Conservation (phyloP, 2,888 invertebrate genomes). For the Caenorhabditis wallacei region DNA sequence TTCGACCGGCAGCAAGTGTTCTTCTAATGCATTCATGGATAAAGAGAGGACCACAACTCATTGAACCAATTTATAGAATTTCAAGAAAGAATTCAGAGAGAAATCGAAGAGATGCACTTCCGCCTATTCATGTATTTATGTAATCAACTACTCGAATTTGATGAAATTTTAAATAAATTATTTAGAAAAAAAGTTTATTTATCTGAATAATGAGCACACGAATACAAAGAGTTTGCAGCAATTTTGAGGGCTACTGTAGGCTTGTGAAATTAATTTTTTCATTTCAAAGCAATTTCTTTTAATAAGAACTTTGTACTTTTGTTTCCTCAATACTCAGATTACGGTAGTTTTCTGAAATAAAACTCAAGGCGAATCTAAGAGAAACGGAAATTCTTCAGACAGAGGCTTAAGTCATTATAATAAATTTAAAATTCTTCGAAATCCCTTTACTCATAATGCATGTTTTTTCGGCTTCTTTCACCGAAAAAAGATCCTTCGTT, state of each 20-base stretch:
- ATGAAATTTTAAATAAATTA: neutral
- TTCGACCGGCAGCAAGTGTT: slow-evolving; percentile 54
- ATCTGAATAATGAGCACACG: too few relatives aligned
- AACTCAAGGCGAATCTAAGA: neutral
- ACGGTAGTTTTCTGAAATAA: too few relatives aligned
- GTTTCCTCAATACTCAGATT: too few relatives aligned
- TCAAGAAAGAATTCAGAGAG: slow-evolving; percentile 19
- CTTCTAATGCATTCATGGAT: slow-evolving; percentile 60
- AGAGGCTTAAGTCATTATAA: slow-evolving; percentile 20
- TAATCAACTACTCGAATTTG: slow-evolving; percentile 10
- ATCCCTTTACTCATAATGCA: slow-evolving; percentile 53
- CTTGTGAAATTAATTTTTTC: too few relatives aligned
- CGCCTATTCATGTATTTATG: slow-evolving; percentile 59
- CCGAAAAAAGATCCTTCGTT: slow-evolving; percentile 37
- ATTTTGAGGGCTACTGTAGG: too few relatives aligned
- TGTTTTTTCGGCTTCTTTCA: slow-evolving; percentile 41
- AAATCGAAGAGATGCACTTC: slow-evolving; percentile 52
- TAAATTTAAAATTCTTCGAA: slow-evolving; percentile 34
- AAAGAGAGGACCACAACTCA: slow-evolving; percentile 9
- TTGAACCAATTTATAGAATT: slow-evolving; percentile 36
- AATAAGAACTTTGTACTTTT: too few relatives aligned
- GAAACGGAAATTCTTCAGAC: neutral
- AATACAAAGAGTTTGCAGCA: too few relatives aligned
- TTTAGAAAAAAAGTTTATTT: too few relatives aligned
- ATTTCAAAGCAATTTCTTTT: too few relatives aligned